Percentiles rank a stretch among this genome's conserved stretches.
phyloP scores from a whole-genome alignment of 2,888 invertebrate genomes.

The Eupithecia pulchellata region DNA sequence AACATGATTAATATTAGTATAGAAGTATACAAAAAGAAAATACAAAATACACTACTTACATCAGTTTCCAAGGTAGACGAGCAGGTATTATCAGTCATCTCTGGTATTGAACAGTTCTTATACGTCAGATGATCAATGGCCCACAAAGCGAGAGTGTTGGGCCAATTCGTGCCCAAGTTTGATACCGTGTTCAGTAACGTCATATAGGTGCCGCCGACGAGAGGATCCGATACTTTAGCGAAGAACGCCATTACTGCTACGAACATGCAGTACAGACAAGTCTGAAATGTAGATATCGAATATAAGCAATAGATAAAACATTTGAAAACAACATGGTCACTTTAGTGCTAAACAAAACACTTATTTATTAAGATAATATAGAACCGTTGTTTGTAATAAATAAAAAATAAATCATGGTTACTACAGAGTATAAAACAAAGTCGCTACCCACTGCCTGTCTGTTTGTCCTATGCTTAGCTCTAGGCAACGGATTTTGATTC shows the following conservation, averaged over 20 bases:
- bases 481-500: too few relatives aligned
- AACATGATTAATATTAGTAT: too few relatives aligned
- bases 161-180: constrained; percentile 99
- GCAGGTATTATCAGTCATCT: constrained; percentile 86
- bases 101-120: constrained; percentile 87
- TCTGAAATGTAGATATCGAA: constrained; percentile 79
- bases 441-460: too few relatives aligned
- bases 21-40: too few relatives aligned
- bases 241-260: constrained; percentile 99
- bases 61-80: constrained; percentile 86
- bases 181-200: constrained; percentile 97
- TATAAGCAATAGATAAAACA: not conserved
- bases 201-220: constrained; percentile 99
- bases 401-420: too few relatives aligned
- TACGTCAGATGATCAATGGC: constrained; percentile 95
- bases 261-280: constrained; percentile 98
- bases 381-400: too few relatives aligned
- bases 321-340: too few relatives aligned
- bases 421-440: too few relatives aligned
- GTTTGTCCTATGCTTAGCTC: too few relatives aligned
- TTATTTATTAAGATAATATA: too few relatives aligned
- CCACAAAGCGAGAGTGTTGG: constrained; percentile 95
- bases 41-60: too few relatives aligned
- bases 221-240: constrained; percentile 97
- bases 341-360: too few relatives aligned